phyloP scores from a whole-genome alignment of 2,888 invertebrate species.

The Eumerus sabulonum region DNA sequence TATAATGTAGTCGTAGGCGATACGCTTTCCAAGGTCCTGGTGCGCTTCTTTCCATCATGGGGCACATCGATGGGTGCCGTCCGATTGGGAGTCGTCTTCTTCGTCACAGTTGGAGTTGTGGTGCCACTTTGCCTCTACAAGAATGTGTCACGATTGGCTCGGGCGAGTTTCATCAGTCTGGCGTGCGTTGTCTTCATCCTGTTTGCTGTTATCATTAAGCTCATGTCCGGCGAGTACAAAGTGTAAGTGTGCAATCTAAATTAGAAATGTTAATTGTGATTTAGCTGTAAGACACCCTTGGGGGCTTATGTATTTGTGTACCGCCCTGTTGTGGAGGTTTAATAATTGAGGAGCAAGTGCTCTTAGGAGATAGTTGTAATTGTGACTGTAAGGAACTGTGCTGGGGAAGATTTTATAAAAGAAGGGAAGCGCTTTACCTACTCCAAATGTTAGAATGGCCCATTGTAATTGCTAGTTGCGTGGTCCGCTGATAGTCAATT shows the following conservation, averaged over 20 bases:
- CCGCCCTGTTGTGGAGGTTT: too few relatives aligned
- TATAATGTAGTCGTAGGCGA: conserved; percentile 94
- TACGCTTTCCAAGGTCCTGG: conserved; percentile 89
- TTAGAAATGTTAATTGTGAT: conserved; percentile 1
- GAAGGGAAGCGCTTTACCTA: too few relatives aligned
- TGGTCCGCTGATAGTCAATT: too few relatives aligned
- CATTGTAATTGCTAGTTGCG: too few relatives aligned
- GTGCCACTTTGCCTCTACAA: conserved; percentile 89
- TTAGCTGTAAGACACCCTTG: conserved; percentile 9
- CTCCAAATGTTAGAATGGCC: too few relatives aligned
- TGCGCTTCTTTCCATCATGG: conserved; percentile 82
- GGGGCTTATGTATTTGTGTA: background rate
- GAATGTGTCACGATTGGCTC: conserved; percentile 82
- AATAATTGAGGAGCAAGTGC: background rate
- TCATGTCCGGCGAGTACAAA: conserved; percentile 80
- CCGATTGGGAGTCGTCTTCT: conserved; percentile 82
- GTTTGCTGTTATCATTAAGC: conserved; percentile 81
- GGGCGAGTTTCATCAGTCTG: conserved; percentile 80
- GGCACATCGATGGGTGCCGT: conserved; percentile 78
- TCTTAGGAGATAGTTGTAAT: conserved; percentile 12
- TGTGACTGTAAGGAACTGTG: too few relatives aligned
- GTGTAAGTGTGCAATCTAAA: conserved; percentile 82
- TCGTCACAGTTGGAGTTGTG: conserved; percentile 86
- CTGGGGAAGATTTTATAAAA: too few relatives aligned
- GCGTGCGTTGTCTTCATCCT: conserved; percentile 87